A percentile compares a stretch with the other conserved stretches of the same genome.
phyloP scores from a whole-genome alignment of 2,797 vertebrate species.

The Poeciliopsis presidionis region DNA sequence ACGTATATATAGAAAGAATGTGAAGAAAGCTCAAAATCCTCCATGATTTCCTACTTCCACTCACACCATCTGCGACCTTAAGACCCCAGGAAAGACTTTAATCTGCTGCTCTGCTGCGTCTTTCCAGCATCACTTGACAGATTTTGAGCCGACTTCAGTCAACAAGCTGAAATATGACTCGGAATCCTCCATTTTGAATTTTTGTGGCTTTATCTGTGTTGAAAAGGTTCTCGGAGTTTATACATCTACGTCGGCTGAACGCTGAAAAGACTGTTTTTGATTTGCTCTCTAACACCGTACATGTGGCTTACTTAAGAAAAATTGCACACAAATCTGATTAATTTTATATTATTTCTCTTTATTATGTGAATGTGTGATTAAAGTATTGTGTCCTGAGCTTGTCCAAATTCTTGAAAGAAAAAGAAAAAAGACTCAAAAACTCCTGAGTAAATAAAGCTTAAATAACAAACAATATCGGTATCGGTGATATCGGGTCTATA shows the following conservation, averaged over 20 bases:
- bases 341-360: too few species aligned
- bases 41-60: not conserved
- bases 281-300: too few species aligned
- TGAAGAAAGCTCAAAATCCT: constrained; percentile 1
- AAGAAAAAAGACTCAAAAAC: too few species aligned
- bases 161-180: not conserved
- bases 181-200: not conserved
- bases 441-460: too few species aligned
- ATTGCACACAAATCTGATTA: too few species aligned
- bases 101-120: not conserved
- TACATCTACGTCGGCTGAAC: not conserved
- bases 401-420: too few species aligned
- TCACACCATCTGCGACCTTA: constrained; percentile 2
- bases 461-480: too few species aligned
- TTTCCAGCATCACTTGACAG: not conserved
- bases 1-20: not conserved
- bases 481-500: too few species aligned
- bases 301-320: too few species aligned
- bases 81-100: not conserved
- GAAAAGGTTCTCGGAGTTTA: not conserved
- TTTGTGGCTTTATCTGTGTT: not conserved
- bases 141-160: not conserved
- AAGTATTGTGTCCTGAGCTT: too few species aligned
- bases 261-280: too few species aligned
- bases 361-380: too few species aligned